Conservation (phyloP, 2,797 vertebrate genomes). For the Danio albolineatus region DNA sequence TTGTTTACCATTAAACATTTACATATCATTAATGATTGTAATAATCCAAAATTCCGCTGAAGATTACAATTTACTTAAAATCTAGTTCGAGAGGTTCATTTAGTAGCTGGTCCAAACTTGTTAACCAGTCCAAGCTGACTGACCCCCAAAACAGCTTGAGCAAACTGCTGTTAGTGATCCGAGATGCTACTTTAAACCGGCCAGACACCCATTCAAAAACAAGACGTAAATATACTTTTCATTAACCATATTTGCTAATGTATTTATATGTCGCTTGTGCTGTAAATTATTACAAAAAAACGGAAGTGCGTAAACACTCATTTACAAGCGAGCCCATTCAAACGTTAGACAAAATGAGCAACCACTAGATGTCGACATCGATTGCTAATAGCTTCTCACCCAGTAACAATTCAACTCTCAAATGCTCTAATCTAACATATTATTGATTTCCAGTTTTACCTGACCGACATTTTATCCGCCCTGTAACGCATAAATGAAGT, state of each 20-base stretch:
- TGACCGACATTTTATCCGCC: background rate
- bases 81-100: background rate
- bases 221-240: background rate
- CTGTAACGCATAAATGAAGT: background rate
- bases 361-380: conserved; percentile 56
- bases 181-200: background rate
- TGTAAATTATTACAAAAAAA: background rate
- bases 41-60: background rate
- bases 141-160: background rate
- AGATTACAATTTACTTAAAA: background rate
- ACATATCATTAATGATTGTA: background rate
- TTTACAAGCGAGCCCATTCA: background rate
- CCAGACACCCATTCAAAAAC: background rate
- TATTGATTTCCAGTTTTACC: too few relatives aligned
- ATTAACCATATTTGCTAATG: background rate
- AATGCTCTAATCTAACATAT: too few relatives aligned
- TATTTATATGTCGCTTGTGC: background rate
- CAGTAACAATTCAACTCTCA: background rate
- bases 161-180: background rate
- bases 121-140: background rate
- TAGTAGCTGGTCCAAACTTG: background rate
- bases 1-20: background rate
- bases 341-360: background rate
- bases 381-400: background rate
- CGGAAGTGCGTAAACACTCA: conserved; percentile 21